These are phyloP conservation scores for Trachelipus rathkii DNA, from an alignment of 1,140 invertebrate genomes.

Conservation along the genomic window DNA sequence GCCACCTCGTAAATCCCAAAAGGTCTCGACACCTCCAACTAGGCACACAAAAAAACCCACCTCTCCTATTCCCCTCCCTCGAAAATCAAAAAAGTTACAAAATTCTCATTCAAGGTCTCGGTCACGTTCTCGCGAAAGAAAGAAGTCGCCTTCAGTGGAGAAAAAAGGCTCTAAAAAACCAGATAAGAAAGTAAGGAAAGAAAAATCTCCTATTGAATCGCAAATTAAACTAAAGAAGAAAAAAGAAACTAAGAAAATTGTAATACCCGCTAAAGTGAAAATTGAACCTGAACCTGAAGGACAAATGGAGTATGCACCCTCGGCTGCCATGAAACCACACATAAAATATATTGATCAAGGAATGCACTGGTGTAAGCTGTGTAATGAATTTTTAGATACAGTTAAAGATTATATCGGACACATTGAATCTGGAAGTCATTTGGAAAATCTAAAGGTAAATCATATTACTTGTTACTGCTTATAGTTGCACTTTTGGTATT, in stretches of 20 bases:
- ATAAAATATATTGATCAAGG: conserved; percentile 33
- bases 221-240: background rate
- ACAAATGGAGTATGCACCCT: background rate
- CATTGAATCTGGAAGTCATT: conserved; percentile 24
- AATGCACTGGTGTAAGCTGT: conserved; percentile 43
- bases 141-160: background rate
- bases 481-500: too few species aligned
- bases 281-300: background rate
- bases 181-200: background rate
- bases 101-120: background rate
- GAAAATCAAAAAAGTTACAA: background rate
- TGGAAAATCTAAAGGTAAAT: conserved; percentile 37
- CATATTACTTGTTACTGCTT: too few species aligned
- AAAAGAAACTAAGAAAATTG: background rate
- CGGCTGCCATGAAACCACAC: background rate
- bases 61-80: too few species aligned
- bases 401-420: conserved; percentile 28
- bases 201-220: background rate
- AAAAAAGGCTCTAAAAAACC: background rate
- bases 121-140: background rate
- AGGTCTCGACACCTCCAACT: background rate
- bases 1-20: background rate
- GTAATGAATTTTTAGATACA: conserved; percentile 31
- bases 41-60: background rate
- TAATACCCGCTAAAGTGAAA: conserved; percentile 7